A percentile compares a stretch with the other conserved stretches of the same genome.
Evolutionary conservation across 2,888 invertebrate species (phyloP).

Genomic region (Drosophila monieri): DNA sequence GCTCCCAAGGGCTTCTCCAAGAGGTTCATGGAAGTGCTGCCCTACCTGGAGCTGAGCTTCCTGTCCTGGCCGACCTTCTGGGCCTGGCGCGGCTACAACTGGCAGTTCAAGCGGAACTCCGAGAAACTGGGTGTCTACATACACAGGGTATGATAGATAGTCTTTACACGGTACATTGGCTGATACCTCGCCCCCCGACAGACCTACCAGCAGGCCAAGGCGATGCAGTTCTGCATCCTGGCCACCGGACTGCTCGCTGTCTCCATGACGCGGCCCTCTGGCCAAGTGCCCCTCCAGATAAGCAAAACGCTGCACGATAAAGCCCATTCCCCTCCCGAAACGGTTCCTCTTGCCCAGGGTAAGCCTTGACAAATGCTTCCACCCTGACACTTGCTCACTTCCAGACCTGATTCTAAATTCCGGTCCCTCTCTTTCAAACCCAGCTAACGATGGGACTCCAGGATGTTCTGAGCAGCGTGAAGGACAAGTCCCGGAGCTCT

Average conservation of each 20-base stretch:
- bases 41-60: conserved; percentile 62
- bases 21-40: conserved; percentile 57
- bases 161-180: neutral
- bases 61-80: conserved; percentile 72
- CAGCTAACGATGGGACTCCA: conserved; percentile 51
- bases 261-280: neutral
- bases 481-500: conserved; percentile 24
- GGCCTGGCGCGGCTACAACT: conserved; percentile 65
- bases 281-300: conserved; percentile 13
- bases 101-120: conserved; percentile 53
- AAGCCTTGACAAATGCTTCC: conserved; percentile 12
- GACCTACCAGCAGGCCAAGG: conserved; percentile 76
- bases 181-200: conserved; percentile 13
- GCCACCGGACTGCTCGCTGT: conserved; percentile 56
- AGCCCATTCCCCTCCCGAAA: neutral
- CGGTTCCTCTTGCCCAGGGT: conserved; percentile 3
- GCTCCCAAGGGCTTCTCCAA: conserved; percentile 58
- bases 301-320: conserved; percentile 27
- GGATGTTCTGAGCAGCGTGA: conserved; percentile 27
- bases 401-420: neutral
- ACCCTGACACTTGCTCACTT: neutral
- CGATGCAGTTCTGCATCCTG: conserved; percentile 69
- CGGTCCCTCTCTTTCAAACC: neutral
- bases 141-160: conserved; percentile 47
- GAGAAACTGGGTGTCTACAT: conserved; percentile 61